phyloP scores from a whole-genome alignment of 2,888 invertebrate species.

The Coleophora flavipennella region DNA sequence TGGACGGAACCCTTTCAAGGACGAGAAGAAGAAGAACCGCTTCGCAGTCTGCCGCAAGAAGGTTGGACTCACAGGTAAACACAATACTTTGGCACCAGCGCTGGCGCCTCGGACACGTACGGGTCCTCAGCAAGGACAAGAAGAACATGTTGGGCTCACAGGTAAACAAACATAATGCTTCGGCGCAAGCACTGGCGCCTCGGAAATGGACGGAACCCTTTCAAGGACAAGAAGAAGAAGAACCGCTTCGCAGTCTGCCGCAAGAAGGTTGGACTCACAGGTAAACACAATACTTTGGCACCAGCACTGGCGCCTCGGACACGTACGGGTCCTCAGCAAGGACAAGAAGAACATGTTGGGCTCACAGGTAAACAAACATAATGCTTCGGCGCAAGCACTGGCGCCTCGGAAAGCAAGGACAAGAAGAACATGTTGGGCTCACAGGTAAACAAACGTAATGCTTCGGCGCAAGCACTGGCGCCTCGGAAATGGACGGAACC shows the following conservation, averaged over 20 bases:
- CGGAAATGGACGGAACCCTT: slow-evolving; percentile 85
- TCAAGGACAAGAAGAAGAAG: slow-evolving; percentile 96
- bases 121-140: slow-evolving; percentile 90
- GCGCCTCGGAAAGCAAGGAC: slow-evolving; percentile 84
- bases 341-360: no score
- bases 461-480: slow-evolving; percentile 65
- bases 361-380: no score
- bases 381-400: slow-evolving; percentile 64
- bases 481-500: slow-evolving; percentile 82
- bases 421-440: slow-evolving; percentile 98
- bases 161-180: no score
- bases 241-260: slow-evolving; percentile 98
- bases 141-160: slow-evolving; percentile 99
- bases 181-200: slow-evolving; percentile 68
- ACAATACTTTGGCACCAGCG: slow-evolving; percentile 64
- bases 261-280: slow-evolving; percentile 99
- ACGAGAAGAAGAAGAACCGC: slow-evolving; percentile 98
- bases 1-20: slow-evolving; percentile 87
- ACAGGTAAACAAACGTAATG: no score
- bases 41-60: slow-evolving; percentile 99
- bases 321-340: no score
- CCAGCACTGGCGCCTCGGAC: no score
- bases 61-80: no score
- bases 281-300: slow-evolving; percentile 64
- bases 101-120: slow-evolving; percentile 77